These are phyloP conservation scores for Periparus ater DNA, from an alignment of 2,797 vertebrate genomes.

Conservation along the genomic window DNA sequence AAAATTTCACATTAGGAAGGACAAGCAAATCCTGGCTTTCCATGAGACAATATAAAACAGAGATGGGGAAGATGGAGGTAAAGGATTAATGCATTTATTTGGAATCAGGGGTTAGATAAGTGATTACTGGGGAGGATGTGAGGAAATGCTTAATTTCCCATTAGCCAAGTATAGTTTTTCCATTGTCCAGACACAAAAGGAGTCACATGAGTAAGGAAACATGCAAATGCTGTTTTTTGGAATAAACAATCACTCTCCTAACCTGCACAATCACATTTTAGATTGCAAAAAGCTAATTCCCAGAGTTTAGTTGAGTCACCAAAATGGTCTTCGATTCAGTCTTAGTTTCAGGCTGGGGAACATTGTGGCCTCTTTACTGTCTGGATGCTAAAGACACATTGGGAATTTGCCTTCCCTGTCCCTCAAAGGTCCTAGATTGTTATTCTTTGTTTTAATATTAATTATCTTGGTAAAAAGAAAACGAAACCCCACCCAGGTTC, in stretches of 20 bases:
- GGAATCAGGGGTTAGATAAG: fast-evolving
- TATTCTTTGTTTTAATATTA: conserved; percentile 65
- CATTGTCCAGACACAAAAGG: background rate
- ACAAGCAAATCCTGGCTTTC: background rate
- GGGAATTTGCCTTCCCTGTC: background rate
- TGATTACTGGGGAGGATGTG: background rate
- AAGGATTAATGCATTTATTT: background rate
- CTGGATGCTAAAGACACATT: background rate
- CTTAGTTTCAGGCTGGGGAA: background rate
- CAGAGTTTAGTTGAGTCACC: background rate
- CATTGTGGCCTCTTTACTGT: background rate
- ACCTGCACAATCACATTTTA: background rate
- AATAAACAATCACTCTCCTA: background rate
- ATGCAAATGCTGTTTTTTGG: background rate
- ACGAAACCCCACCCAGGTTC: background rate
- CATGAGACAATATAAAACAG: background rate
- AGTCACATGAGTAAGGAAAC: background rate
- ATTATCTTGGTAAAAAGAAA: conserved; percentile 42
- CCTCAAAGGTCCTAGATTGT: background rate
- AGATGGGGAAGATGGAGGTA: background rate
- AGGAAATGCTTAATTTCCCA: background rate
- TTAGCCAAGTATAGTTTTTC: background rate
- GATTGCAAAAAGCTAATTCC: background rate
- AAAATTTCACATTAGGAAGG: background rate
- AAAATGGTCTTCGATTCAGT: background rate